Evolutionary conservation across 2,888 invertebrate species (phyloP).

Genomic region (Drosophila atripex): DNA sequence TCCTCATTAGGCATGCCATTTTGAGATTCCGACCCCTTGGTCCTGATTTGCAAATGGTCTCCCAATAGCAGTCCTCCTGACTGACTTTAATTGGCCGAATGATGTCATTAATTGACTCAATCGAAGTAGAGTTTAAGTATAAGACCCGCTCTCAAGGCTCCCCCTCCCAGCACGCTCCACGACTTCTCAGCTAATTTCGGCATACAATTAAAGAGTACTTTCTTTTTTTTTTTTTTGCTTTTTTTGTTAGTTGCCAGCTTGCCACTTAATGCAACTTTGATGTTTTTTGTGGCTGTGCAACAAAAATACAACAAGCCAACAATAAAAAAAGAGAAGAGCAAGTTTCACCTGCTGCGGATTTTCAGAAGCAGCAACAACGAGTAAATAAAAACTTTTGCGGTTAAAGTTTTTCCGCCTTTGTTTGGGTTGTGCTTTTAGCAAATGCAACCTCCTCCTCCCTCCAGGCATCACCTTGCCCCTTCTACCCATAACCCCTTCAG

Average conservation of each 20-base stretch:
- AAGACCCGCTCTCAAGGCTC: neutral
- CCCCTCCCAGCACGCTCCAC: neutral
- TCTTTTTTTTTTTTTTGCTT: slow-evolving; percentile 17
- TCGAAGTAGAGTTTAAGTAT: slow-evolving; percentile 1
- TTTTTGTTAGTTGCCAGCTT: slow-evolving; percentile 8
- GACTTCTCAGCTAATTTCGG: slow-evolving; percentile 35
- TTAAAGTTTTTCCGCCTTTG: slow-evolving; percentile 57
- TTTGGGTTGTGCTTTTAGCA: slow-evolving; percentile 39
- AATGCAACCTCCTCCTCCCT: slow-evolving; percentile 10
- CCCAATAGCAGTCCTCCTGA: neutral
- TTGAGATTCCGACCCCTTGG: slow-evolving; percentile 30
- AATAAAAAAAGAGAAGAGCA: slow-evolving; percentile 2
- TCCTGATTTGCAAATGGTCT: slow-evolving; percentile 3
- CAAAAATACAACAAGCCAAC: neutral
- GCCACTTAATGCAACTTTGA: slow-evolving; percentile 71
- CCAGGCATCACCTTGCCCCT: neutral
- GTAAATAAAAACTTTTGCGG: slow-evolving; percentile 57
- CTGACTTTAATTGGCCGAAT: slow-evolving; percentile 24
- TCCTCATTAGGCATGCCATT: slow-evolving; percentile 76
- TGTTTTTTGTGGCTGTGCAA: slow-evolving; percentile 57
- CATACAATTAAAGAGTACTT: slow-evolving; percentile 53
- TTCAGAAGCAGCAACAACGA: slow-evolving; percentile 22
- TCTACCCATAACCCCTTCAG: neutral
- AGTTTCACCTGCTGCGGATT: slow-evolving; percentile 58
- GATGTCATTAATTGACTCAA: slow-evolving; percentile 31